Base-by-base conservation (phyloP, 1,140 invertebrate genomes). In the Saccostrea glomerata region DNA sequence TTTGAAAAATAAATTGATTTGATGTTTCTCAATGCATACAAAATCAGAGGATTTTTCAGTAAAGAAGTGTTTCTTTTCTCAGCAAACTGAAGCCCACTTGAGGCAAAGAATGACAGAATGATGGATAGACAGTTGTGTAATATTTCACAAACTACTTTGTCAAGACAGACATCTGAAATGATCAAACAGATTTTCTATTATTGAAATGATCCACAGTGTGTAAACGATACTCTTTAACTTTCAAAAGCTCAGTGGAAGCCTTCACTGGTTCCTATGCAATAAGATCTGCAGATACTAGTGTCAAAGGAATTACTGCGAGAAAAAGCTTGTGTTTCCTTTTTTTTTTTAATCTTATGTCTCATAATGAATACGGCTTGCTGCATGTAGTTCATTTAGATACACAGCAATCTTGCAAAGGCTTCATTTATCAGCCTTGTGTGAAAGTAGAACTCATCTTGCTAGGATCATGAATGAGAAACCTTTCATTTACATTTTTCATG, bases 401-500 rank as follows among this genome's bases (percentile, higher is more conserved):
- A 47, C 9, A 47, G 47, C 9, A 47, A 47, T 47, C 47, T 9
- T 47, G 6, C 47, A 47, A 47, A 47, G 6, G n/a, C 40, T 73
- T 73, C 70, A 73, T 73, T 73, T 73, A 77, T 77, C 70, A 77
- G 70, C 13, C 70, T 25, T 77, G 70, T 77, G 25, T 77, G 70
- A 77, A 77, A 36, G 70, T 36, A 77, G 70, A 77, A 77, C 70
- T 77, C 70, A 30, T 77, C 70, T 36, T 36, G 70, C 70, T 25
- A 15, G 25, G 70, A 25, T 25, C 30, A 23, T 77, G 70, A 77
- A 77, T 36, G 70, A 77, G 70, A 36, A 36, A 6, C 70, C 13
- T 77, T 77, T 77, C 70, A 77, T 77, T 77, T 77, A 77, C 70
- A 77, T 77, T 77, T 77, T 77, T 77, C 70, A 36, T 77, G 70